These are phyloP conservation scores for Meloidogyne exigua DNA, from an alignment of 1,140 invertebrate genomes.

Conservation along the genomic window DNA sequence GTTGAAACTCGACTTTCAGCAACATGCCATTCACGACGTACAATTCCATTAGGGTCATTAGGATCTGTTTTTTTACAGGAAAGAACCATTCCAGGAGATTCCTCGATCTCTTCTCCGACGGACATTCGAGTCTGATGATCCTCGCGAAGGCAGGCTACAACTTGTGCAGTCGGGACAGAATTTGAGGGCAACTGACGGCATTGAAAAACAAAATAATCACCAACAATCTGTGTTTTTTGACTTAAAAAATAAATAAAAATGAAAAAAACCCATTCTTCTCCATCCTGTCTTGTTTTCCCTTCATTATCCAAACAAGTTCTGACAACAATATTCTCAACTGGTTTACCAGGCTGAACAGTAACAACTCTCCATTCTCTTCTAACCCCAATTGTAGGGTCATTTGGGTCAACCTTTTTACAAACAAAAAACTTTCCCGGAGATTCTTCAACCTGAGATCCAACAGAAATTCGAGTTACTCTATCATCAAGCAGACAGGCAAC, in stretches of 20 bases:
- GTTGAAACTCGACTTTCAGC: not conserved
- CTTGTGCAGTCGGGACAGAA: not conserved
- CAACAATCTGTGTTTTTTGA: not conserved
- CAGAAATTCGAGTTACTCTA: constrained; percentile 1
- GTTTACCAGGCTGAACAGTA: not conserved
- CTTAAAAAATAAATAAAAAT: not conserved
- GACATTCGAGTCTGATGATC: not conserved
- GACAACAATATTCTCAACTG: not conserved
- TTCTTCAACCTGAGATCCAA: not conserved
- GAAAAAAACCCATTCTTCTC: constrained; percentile 13
- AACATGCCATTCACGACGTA: constrained; percentile 4
- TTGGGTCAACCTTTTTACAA: not conserved
- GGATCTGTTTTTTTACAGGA: not conserved
- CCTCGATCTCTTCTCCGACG: not conserved
- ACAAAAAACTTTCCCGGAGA: not conserved
- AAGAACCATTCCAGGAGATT: constrained; percentile 1
- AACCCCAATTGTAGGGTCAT: not conserved
- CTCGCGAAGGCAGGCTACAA: constrained; percentile 1
- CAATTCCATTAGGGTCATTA: constrained; percentile 6
- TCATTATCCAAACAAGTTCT: constrained; percentile 11
- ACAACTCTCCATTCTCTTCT: constrained; percentile 1
- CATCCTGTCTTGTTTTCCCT: not conserved
- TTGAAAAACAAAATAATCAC: not conserved
- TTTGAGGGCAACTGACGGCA: not conserved
- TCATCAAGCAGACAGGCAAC: constrained; percentile 7